Percentiles rank a stretch among this genome's conserved stretches.
Evolutionary conservation across 1,140 invertebrate genomes (phyloP).

Genomic region (Ridgeia piscesae): DNA sequence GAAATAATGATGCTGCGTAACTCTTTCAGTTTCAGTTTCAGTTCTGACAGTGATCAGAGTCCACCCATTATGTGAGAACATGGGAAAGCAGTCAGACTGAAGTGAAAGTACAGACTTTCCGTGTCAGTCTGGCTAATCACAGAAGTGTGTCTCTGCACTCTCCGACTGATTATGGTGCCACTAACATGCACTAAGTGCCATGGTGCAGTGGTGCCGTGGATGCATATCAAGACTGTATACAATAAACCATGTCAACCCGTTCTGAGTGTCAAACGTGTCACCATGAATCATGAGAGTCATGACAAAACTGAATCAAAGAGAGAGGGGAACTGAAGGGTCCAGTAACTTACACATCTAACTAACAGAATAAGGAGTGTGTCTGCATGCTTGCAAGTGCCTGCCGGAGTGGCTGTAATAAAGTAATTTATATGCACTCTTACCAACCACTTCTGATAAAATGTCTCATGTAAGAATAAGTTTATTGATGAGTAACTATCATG

Average conservation of each 20-base stretch:
- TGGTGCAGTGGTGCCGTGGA: background rate
- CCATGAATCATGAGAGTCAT: no score
- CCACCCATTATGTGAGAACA: no score
- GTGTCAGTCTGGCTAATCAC: background rate
- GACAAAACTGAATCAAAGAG: no score
- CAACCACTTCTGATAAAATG: background rate
- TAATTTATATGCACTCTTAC: background rate
- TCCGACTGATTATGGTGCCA: background rate
- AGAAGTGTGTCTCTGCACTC: background rate
- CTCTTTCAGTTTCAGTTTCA: no score
- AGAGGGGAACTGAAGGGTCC: no score
- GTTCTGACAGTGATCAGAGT: no score
- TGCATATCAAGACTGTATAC: background rate
- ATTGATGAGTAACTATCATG: background rate
- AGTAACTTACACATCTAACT: background rate
- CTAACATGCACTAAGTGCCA: background rate
- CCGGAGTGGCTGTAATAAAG: background rate
- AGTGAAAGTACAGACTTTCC: background rate
- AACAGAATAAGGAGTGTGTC: background rate
- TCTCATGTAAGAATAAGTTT: background rate
- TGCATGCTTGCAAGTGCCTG: background rate
- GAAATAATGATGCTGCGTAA: no score
- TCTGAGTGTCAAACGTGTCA: background rate
- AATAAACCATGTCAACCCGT: background rate
- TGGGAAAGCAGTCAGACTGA: background rate